These are phyloP conservation scores for Apomyelois bistriatella DNA, from an alignment of 2,888 invertebrate species.

Conservation along the genomic window DNA sequence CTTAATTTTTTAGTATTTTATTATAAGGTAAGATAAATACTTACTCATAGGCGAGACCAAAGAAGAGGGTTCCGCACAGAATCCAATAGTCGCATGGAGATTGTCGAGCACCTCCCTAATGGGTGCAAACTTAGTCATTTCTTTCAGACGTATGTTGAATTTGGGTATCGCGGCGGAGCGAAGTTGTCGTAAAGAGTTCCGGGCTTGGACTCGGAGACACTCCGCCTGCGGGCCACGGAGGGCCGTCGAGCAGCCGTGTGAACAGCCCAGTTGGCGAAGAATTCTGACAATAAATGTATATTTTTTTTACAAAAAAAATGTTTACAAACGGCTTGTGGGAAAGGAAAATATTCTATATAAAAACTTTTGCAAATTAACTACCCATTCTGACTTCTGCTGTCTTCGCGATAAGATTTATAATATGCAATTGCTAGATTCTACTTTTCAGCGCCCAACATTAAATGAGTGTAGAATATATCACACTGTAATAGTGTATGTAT, in stretches of 20 bases:
- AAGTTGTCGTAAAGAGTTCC: constrained; percentile 84
- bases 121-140: constrained; percentile 88
- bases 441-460: no score
- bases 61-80: constrained; percentile 94
- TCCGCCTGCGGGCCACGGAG: constrained; percentile 94
- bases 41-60: constrained; percentile 93
- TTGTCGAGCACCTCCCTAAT: constrained; percentile 94
- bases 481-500: no score
- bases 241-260: constrained; percentile 93
- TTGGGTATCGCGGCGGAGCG: constrained; percentile 80
- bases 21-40: constrained; percentile 66
- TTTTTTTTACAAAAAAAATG: no score
- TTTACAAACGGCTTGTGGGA: no score
- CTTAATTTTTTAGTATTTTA: no score
- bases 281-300: constrained; percentile 74
- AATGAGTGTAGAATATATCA: no score
- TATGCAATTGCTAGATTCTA: no score
- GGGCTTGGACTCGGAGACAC: constrained; percentile 91
- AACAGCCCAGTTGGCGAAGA: constrained; percentile 93
- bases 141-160: constrained; percentile 78
- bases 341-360: no score
- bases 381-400: no score
- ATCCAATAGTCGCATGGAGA: constrained; percentile 96
- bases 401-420: no score
- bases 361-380: no score